A percentile compares a stretch with the other conserved stretches of the same genome.
phyloP scores from a whole-genome alignment of 2,888 invertebrate genomes.

The Tetranychus truncatus region DNA sequence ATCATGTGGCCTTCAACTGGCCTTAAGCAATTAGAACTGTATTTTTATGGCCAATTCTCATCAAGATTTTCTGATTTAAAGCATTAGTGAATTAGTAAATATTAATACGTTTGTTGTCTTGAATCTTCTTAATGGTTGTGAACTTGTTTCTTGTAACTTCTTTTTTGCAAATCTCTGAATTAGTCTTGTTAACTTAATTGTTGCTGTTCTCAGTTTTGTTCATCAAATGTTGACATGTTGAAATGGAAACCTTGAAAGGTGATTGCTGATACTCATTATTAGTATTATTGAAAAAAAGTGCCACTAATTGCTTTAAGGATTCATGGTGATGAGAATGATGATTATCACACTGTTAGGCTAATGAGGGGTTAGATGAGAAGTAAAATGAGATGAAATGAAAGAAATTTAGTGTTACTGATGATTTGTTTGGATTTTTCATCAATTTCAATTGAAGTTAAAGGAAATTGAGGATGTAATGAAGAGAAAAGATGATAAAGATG shows the following conservation, averaged over 20 bases:
- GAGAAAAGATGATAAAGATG: constrained; percentile 6
- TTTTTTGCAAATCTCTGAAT: too few species aligned
- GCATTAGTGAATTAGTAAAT: too few species aligned
- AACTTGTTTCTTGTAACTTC: too few species aligned
- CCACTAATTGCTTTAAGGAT: background rate
- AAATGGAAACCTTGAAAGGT: background rate
- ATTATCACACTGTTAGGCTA: background rate
- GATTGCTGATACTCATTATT: background rate
- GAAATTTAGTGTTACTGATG: background rate
- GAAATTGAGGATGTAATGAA: background rate
- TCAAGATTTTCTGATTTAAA: too few species aligned
- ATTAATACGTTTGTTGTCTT: too few species aligned
- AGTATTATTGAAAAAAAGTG: too few species aligned
- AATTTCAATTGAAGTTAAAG: background rate
- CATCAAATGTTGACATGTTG: too few species aligned
- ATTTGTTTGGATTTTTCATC: background rate
- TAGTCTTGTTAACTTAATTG: too few species aligned
- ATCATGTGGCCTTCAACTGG: background rate
- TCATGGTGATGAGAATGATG: background rate
- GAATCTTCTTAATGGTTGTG: too few species aligned
- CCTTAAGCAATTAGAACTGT: background rate
- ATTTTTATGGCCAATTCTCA: background rate
- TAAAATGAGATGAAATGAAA: too few species aligned
- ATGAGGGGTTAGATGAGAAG: background rate
- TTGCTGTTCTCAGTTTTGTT: too few species aligned